Base-by-base conservation (phyloP, 2,113 vertebrate genomes). In the Sciurus niger region DNA sequence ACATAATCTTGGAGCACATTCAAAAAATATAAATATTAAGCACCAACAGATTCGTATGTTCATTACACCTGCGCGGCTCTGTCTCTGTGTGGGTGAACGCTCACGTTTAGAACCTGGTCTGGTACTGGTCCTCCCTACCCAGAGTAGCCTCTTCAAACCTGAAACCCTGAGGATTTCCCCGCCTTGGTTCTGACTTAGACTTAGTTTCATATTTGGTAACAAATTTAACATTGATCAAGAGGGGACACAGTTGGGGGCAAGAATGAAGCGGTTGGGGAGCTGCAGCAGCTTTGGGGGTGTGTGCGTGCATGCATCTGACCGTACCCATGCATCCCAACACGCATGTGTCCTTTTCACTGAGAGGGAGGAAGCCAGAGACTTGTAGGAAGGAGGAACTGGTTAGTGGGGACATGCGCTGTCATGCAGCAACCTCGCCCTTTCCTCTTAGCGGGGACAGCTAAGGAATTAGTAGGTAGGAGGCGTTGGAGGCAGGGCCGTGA, bases 1-100 rank as follows among this genome's bases (percentile, higher is more conserved):
- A 82, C 63, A 24, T 40, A 24, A 30, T 90, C 89, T 78, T 85
- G 74, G 22, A 96, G 37, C 34, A 51, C 48, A 37, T 92, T 83
- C 48, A 73, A 72, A 95, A 88, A 63, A 18, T 14, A 4, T 67
- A n/a, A 22, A 24, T 82, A 10, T 88, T 51, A 88, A 70, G 32
- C 40, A 30, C 58, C 55, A 72, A 60, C 20, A 18, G 70, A 89
- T 70, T 88, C 20, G 12, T 20, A 60, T 8, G 10, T 37, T 78
- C 63, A 30, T 70, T 83, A 32, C 88, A 60, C 58, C 72, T 85
- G n/a, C 32, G 4, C 82, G 89, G 37, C n/a, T 25, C 13, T 3
- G 17, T 12, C 32, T 73, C 37, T 24, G 11, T 82, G 76, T 32
- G 68, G 79, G 60, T 53, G 68, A 82, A 82, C 17, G 5, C 43